Conservation (phyloP, 1,140 invertebrate species). For the Zaprionus africanus region DNA sequence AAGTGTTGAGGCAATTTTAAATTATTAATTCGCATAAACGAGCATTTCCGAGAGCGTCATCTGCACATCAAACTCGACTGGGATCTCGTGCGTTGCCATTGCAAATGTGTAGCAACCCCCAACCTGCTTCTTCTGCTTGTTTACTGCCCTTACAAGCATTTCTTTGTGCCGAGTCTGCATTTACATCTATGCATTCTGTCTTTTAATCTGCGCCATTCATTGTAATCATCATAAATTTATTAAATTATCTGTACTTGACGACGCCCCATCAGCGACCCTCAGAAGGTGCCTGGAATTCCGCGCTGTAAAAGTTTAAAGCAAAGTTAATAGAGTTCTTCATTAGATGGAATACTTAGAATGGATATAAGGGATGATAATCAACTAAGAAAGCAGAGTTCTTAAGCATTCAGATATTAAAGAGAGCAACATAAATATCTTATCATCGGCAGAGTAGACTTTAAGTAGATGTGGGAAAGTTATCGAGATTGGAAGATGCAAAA, state of each 20-base stretch:
- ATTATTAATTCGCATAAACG: constrained; percentile 70
- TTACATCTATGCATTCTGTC: constrained; percentile 15
- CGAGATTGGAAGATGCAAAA: background rate
- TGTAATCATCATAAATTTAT: constrained; percentile 72
- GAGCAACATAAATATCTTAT: background rate
- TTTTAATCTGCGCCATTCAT: constrained; percentile 52
- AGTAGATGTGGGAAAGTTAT: background rate
- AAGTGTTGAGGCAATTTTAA: constrained; percentile 53
- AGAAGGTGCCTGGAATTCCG: background rate
- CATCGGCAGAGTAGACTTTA: background rate
- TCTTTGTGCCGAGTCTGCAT: background rate
- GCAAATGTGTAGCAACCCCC: constrained; percentile 33
- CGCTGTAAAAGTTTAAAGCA: background rate
- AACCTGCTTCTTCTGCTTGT: background rate
- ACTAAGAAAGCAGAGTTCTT: background rate
- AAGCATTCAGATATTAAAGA: background rate
- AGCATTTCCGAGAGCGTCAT: constrained; percentile 57
- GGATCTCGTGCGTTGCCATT: constrained; percentile 47
- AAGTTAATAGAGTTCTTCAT: constrained; percentile 28
- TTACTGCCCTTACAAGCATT: background rate
- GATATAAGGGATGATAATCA: background rate
- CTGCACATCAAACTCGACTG: constrained; percentile 6
- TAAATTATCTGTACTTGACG: constrained; percentile 71
- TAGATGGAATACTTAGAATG: background rate
- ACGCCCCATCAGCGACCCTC: constrained; percentile 12